Evolutionary conservation across 2,797 vertebrate species (phyloP).

Genomic region (Tarsius wallacei): DNA sequence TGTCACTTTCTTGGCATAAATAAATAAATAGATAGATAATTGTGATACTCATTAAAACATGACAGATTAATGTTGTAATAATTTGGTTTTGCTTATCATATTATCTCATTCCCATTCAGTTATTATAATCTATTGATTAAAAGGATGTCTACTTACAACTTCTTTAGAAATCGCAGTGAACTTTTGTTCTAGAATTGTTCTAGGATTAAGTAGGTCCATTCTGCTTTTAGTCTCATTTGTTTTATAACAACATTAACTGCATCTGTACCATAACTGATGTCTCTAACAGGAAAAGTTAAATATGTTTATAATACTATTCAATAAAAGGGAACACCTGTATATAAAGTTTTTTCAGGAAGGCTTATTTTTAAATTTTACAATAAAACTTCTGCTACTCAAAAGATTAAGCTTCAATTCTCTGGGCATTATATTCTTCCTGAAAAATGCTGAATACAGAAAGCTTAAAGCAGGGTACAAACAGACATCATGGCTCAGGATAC

Average conservation of each 20-base stretch:
- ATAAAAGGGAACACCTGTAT: not conserved
- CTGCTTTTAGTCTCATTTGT: slow-evolving; percentile 40
- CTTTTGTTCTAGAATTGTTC: not conserved
- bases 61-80: not conserved
- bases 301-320: not conserved
- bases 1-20: too few relatives aligned
- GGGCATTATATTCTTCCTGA: not conserved
- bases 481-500: not conserved
- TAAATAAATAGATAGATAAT: not conserved
- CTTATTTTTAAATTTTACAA: slow-evolving; percentile 54
- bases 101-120: not conserved
- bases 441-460: not conserved
- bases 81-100: not conserved
- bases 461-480: not conserved
- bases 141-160: not conserved
- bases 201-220: not conserved
- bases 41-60: not conserved
- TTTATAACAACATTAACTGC: not conserved
- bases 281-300: not conserved
- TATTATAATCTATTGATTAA: slow-evolving; percentile 29
- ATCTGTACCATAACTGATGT: not conserved
- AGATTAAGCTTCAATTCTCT: not conserved
- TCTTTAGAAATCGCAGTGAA: not conserved
- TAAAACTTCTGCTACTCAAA: slow-evolving; percentile 7
- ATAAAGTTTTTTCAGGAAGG: not conserved